These are phyloP conservation scores for Hyposoter didymator DNA, from an alignment of 2,888 invertebrate species.

Conservation along the genomic window DNA sequence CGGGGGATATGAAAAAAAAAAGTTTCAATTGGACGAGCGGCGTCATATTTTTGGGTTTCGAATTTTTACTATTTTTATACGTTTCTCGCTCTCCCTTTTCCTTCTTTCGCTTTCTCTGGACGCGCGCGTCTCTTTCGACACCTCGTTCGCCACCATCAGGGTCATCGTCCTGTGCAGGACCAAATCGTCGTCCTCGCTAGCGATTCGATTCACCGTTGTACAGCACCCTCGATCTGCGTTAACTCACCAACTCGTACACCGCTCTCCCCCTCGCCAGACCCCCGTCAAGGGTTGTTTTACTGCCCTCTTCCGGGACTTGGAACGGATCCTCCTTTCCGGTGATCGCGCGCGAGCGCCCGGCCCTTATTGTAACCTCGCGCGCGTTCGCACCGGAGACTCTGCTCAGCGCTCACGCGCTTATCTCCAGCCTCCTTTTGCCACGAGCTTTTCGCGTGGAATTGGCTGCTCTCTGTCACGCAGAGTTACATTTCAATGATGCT, in stretches of 20 bases:
- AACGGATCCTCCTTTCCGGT: constrained; percentile 57
- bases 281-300: constrained; percentile 76
- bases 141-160: constrained; percentile 56
- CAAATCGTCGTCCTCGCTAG: constrained; percentile 60
- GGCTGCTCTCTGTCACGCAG: no score
- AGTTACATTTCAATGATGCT: no score
- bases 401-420: background rate
- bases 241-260: no score
- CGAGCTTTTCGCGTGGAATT: no score
- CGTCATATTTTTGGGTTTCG: background rate
- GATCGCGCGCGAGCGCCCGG: constrained; percentile 25
- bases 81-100: background rate
- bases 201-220: constrained; percentile 25
- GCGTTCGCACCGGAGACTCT: background rate
- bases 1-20: background rate
- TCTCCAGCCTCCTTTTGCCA: background rate
- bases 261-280: no score
- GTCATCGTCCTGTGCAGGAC: constrained; percentile 65
- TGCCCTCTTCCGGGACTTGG: constrained; percentile 76
- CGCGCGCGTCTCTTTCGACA: constrained; percentile 29
- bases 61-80: background rate
- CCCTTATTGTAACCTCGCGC: background rate
- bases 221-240: no score
- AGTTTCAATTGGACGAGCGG: background rate
- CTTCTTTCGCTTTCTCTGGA: constrained; percentile 24